Conservation (phyloP, 2,888 invertebrate genomes). For the Stenodema calcarata region DNA sequence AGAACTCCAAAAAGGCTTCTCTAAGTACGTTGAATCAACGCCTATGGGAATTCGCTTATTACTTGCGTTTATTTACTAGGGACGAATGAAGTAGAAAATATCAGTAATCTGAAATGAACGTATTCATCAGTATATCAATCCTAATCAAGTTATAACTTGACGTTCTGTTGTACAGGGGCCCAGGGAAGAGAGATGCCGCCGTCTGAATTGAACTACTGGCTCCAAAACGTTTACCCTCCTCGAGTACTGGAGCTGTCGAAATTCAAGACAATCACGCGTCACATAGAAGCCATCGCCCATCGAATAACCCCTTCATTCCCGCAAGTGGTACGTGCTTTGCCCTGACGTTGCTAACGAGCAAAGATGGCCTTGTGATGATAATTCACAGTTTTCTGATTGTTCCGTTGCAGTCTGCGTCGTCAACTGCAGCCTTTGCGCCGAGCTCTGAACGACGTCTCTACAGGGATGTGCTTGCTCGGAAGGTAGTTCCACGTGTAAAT, state of each 20-base stretch:
- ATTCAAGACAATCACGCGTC: not conserved
- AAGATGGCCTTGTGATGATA: no score
- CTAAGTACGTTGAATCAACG: no score
- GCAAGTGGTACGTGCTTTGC: not conserved
- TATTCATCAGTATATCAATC: no score
- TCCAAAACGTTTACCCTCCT: conserved; percentile 43
- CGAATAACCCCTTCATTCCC: not conserved
- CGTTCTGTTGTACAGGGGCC: no score
- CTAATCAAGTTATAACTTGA: no score
- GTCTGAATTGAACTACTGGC: conserved; percentile 28
- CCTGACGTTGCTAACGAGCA: no score
- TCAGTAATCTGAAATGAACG: no score
- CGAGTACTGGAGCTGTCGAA: conserved; percentile 37
- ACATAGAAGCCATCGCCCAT: conserved; percentile 25
- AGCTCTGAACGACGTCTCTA: conserved; percentile 37
- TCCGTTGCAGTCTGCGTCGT: not conserved
- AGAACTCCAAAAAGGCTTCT: not conserved
- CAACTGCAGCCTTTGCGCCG: not conserved
- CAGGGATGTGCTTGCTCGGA: conserved; percentile 46
- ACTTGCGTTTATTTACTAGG: no score
- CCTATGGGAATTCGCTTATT: no score
- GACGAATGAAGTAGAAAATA: no score
- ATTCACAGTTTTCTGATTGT: no score
- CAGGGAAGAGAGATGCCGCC: not conserved
- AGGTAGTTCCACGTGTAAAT: no score